phyloP scores from a whole-genome alignment of 2,797 vertebrate genomes.

The Dallia pectoralis region DNA sequence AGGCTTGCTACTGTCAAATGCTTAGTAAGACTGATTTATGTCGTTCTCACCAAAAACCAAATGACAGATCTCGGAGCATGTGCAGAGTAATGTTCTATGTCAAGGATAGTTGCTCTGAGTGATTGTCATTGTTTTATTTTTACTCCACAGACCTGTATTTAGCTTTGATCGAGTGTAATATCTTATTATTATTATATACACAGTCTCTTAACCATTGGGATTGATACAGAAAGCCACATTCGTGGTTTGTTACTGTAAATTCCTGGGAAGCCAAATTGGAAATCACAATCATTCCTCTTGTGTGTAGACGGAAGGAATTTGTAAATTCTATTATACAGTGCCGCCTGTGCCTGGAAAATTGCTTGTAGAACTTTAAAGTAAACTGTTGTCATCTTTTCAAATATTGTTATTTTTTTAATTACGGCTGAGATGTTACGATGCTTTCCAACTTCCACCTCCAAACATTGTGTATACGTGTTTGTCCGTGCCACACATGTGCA shows the following conservation, averaged over 20 bases:
- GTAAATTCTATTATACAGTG: slow-evolving; percentile 4
- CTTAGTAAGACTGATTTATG: not conserved
- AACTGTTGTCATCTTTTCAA: slow-evolving; percentile 45
- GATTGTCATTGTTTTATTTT: slow-evolving; percentile 37
- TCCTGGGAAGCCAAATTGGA: slow-evolving; percentile 32
- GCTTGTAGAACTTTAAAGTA: slow-evolving; percentile 36
- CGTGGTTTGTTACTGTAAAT: not conserved
- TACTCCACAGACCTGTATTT: slow-evolving; percentile 23
- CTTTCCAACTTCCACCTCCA: slow-evolving; percentile 15
- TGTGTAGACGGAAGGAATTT: slow-evolving; percentile 22
- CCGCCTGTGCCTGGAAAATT: slow-evolving; percentile 13
- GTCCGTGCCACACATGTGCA: slow-evolving; percentile 54
- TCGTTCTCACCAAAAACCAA: slow-evolving; percentile 23
- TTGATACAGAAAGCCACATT: slow-evolving; percentile 26
- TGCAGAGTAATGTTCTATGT: slow-evolving; percentile 42
- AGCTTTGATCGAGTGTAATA: not conserved
- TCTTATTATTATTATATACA: not conserved
- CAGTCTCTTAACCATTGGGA: slow-evolving; percentile 19
- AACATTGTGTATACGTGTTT: slow-evolving; percentile 34
- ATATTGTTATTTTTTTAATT: slow-evolving; percentile 39
- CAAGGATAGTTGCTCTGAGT: slow-evolving; percentile 34
- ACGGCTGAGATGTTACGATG: slow-evolving; percentile 19
- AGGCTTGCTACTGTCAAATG: not conserved
- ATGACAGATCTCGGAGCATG: slow-evolving; percentile 45
- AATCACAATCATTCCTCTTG: slow-evolving; percentile 16